A percentile compares a stretch with the other conserved stretches of the same genome.
phyloP scores from a whole-genome alignment of 2,888 invertebrate species.

The Tholera decimalis region DNA sequence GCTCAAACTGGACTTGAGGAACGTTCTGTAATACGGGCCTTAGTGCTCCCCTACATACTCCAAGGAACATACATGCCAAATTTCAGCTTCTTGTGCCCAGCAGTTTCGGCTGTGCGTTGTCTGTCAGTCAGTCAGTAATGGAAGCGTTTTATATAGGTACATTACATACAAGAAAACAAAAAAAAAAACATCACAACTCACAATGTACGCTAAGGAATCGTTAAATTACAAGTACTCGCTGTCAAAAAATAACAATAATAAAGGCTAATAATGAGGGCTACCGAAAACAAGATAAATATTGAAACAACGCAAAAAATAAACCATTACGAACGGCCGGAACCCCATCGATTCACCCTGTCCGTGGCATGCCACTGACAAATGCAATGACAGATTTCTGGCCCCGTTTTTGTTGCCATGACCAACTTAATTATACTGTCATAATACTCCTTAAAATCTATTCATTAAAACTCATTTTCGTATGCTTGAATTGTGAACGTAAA shows the following conservation, averaged over 20 bases:
- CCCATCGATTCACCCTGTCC: constrained; percentile 68
- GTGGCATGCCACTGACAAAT: constrained; percentile 72
- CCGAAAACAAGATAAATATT: constrained; percentile 59
- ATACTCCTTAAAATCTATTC: constrained; percentile 17
- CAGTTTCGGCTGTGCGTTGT: no score
- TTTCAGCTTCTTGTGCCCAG: no score
- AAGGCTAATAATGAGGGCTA: constrained; percentile 28
- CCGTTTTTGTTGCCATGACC: constrained; percentile 56
- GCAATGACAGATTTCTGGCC: constrained; percentile 73
- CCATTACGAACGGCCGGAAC: constrained; percentile 54
- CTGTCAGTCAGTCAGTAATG: no score
- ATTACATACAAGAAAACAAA: neutral
- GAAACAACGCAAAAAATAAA: constrained; percentile 57
- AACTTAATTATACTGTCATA: constrained; percentile 17
- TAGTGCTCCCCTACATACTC: no score
- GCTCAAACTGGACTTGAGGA: no score
- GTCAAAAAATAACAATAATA: constrained; percentile 4
- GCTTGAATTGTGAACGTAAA: constrained; percentile 25
- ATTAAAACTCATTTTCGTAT: constrained; percentile 50
- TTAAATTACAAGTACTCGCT: neutral
- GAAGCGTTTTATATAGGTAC: no score
- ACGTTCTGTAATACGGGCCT: no score
- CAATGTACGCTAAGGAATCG: neutral
- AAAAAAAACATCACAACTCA: neutral
- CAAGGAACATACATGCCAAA: no score